Evolutionary conservation across 2,888 invertebrate species (phyloP), one percentile per base, ranked within the genome.

Genomic region (Psylliodes chrysocephalus): DNA sequence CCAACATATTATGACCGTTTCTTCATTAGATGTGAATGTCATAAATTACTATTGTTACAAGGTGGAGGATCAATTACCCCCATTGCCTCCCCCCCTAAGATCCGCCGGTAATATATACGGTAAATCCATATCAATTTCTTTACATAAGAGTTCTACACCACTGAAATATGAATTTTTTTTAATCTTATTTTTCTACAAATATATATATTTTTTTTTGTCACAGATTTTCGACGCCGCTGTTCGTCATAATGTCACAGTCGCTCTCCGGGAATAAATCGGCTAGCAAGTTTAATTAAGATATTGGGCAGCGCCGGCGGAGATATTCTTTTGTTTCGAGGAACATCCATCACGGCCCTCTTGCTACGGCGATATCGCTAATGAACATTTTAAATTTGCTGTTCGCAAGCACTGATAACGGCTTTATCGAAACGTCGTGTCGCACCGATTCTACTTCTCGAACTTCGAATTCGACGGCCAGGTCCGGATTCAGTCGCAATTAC

Each of bases 221-320:
- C n/a, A n/a, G n/a, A n/a, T 59, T 25, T 8, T 15, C 60, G 63
- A 66, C 60, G 61, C 60, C 65, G 53, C 63, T 65, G 69, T 55
- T 60, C 59, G 61, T 57, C 56, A 30, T 51, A 62, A 62, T 62
- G 60, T 68, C 62, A 47, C 68, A 38, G 64, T 57, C 40, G 22
- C 55, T 8, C 25, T 8, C 78, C 75, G 76, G 76, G 80, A 78
- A 82, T 82, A 82, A 83, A 83, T 83, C 82, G 82, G 82, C 81
- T 79, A 83, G 76, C 81, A 80, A 83, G 76, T 83, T 83, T 83
- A 83, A 83, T 83, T 83, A 83, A 83, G 83, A 83, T 83, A 82
- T 82, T 82, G 82, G 81, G 77, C 81, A 79, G 78, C 75, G 67
- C 76, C 66, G 67, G 73, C 73, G 71, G 78, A 79, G 79, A 79